phyloP scores from a whole-genome alignment of 30 jellyfish, hydroid and myxozoan genomes.

The Sanderia malayensis region DNA sequence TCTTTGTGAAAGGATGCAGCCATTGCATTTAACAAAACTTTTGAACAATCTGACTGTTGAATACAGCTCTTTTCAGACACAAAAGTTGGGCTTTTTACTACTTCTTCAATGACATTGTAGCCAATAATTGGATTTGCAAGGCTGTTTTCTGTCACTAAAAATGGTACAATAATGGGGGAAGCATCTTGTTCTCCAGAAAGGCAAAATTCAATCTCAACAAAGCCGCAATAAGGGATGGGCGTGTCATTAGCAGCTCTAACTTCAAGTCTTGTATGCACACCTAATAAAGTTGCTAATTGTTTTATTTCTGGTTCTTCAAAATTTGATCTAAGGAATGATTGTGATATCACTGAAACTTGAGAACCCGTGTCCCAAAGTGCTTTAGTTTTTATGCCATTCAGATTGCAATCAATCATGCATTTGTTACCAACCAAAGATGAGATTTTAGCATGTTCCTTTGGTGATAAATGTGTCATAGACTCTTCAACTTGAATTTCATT shows the following conservation, averaged over 20 bases:
- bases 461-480: conserved; percentile 14
- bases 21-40: conserved; percentile 4
- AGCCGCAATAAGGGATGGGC: conserved; percentile 36
- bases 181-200: conserved; percentile 9
- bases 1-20: conserved; percentile 21
- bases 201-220: conserved; percentile 20
- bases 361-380: conserved; percentile 42
- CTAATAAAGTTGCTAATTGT: conserved; percentile 3
- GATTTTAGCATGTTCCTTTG: conserved; percentile 23
- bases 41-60: conserved; percentile 8
- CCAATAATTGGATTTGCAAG: conserved; percentile 39
- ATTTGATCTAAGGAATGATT: not conserved
- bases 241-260: conserved; percentile 39
- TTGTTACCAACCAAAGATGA: conserved; percentile 22
- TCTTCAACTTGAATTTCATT: conserved; percentile 5
- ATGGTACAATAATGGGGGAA: conserved; percentile 35
- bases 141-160: conserved; percentile 19
- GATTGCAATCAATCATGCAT: conserved; percentile 28
- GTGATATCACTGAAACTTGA: conserved; percentile 21
- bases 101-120: too few relatives aligned
- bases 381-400: conserved; percentile 8
- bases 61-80: conserved; percentile 9
- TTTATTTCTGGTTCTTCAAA: conserved; percentile 6
- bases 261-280: conserved; percentile 26
- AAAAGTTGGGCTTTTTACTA: conserved; percentile 6